These are phyloP conservation scores for Acropternis orthonyx DNA, from an alignment of 2,797 vertebrate genomes.

Conservation along the genomic window DNA sequence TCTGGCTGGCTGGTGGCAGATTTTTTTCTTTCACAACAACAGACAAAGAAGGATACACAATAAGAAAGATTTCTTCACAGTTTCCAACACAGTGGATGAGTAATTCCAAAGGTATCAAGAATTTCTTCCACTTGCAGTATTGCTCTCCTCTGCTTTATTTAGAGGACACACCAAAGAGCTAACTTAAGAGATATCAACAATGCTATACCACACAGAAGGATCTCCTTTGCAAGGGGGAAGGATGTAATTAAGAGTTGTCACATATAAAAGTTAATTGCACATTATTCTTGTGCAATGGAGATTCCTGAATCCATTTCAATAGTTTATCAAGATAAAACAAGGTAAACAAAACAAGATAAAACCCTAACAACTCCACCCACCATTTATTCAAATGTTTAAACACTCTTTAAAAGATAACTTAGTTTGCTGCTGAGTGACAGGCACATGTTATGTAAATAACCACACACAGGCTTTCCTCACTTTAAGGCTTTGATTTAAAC, in stretches of 20 bases:
- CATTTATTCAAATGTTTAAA: slow-evolving; percentile 15
- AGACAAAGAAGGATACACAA: not conserved
- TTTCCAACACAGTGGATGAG: not conserved
- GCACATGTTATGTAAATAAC: not conserved
- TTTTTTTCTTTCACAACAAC: slow-evolving; percentile 32
- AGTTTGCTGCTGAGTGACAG: not conserved
- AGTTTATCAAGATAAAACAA: slow-evolving; percentile 14
- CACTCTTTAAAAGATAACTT: not conserved
- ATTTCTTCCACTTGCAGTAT: not conserved
- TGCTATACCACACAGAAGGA: not conserved
- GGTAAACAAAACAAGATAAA: not conserved
- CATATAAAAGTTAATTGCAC: not conserved
- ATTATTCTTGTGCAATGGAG: not conserved
- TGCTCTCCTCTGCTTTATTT: not conserved
- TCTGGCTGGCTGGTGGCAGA: not conserved
- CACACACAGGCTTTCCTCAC: not conserved
- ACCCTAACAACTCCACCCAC: not conserved
- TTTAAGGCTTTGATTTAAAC: not conserved
- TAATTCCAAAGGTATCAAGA: slow-evolving; percentile 3
- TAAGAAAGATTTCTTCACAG: slow-evolving; percentile 24
- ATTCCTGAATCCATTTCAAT: not conserved
- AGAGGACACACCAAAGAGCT: not conserved
- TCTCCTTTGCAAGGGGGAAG: not conserved
- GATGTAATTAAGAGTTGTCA: not conserved
- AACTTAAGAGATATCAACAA: not conserved